Conservation (phyloP, 2,888 invertebrate genomes). For the Lasioglossum marginatum region DNA sequence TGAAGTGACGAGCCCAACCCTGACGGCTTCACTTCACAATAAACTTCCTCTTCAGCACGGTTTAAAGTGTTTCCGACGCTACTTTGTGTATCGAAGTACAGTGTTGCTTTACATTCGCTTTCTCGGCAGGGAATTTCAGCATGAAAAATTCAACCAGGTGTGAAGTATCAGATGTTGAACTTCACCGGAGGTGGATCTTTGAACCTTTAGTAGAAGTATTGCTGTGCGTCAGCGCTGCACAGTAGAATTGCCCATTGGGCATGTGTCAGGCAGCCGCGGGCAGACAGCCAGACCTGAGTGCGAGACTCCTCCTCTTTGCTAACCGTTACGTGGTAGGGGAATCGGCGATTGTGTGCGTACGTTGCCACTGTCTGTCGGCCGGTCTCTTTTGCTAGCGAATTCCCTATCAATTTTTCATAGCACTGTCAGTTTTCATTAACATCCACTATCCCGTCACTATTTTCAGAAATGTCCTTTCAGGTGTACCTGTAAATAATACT, state of each 20-base stretch:
- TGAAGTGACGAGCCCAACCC: background rate
- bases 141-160: background rate
- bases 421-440: background rate
- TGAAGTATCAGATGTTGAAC: constrained; percentile 1
- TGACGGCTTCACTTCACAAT: background rate
- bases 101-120: background rate
- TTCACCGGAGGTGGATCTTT: background rate
- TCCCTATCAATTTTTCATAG: background rate
- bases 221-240: background rate
- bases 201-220: background rate
- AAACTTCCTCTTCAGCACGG: background rate
- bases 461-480: too few species aligned
- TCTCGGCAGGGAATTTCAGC: background rate
- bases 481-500: too few species aligned
- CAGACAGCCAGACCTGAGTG: background rate
- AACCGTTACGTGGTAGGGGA: background rate
- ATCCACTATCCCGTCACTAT: too few species aligned
- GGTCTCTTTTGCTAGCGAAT: background rate
- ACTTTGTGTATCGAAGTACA: background rate
- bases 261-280: background rate
- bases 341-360: background rate
- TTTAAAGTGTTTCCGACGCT: background rate
- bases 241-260: background rate
- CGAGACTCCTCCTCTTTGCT: background rate
- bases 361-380: background rate